Base-by-base conservation (phyloP, 1,140 invertebrate genomes). In the Rhynchophorus ferrugineus region DNA sequence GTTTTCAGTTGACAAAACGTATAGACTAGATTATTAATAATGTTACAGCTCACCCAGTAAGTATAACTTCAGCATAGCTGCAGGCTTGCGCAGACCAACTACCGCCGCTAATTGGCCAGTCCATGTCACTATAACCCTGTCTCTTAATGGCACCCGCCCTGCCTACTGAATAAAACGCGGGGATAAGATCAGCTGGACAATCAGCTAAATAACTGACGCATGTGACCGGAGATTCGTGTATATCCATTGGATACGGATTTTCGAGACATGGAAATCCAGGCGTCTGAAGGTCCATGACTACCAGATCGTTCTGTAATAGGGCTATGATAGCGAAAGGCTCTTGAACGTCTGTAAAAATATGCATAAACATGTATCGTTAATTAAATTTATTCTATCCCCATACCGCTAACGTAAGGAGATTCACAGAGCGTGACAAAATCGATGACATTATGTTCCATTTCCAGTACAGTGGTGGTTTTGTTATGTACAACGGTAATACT, bases 201-300 rank as follows among this genome's bases (percentile, higher is more conserved):
- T 99, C 94, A 33, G 93, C 92, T 65, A 96, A 84, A 77, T 98
- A 98, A 47, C 85, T 83, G 72, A 94, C 95, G 74, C 87, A 93
- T 39, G 95, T 97, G 48, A 98, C 93, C 22, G 93, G 88, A 45
- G 91, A 95, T 74, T 98, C 95, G 73, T 98, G 95, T 58, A 99
- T 81, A 74, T 99, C 95, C 93, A 98, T 98, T 35, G 95, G 90
- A 78, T 99, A 98, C 37, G 95, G 97, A 78, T 97, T 97, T 73
- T 98, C 94, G 76, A 97, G 96, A 73, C 93, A 96, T 11, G 96
- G 95, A 77, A 97, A 99, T 66, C 95, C 95, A 39, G 84, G 81
- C 35, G 89, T 88, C 67, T 87, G 81, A 61, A 99, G 79, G 76
- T 99, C 96, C 69, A 99, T 93, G 57, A 98, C 87, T 64, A 99